A percentile compares a stretch with the other conserved stretches of the same genome.
Conservation (phyloP, 2,113 vertebrate species). For the Sapajus apella region DNA sequence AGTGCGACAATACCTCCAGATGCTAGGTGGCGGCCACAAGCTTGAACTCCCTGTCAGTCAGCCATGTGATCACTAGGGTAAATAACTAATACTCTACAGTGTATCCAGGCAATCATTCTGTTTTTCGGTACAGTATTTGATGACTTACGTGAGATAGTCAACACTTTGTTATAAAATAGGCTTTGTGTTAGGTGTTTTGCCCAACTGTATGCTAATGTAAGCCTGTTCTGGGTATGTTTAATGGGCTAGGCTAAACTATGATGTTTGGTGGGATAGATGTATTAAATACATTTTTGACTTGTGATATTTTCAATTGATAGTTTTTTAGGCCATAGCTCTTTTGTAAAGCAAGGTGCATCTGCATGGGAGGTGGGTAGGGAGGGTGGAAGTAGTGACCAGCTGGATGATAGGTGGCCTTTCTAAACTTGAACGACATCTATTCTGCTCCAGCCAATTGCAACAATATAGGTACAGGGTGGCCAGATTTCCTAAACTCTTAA, state of each 20-base stretch:
- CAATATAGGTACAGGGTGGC: background rate
- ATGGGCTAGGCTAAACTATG: background rate
- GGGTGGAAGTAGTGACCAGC: background rate
- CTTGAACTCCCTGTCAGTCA: background rate
- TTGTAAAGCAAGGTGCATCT: background rate
- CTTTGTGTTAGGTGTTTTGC: background rate
- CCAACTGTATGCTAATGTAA: background rate
- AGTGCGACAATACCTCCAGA: background rate
- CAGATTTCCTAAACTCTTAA: constrained; percentile 6
- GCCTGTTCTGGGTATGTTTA: background rate
- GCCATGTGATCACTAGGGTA: background rate
- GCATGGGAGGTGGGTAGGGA: background rate
- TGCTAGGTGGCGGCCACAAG: background rate
- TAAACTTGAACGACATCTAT: background rate
- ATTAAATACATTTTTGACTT: background rate
- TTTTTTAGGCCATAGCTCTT: background rate
- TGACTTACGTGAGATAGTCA: background rate
- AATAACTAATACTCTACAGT: background rate
- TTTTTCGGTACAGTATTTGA: background rate
- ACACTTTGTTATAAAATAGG: background rate
- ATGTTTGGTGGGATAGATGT: background rate
- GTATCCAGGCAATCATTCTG: background rate
- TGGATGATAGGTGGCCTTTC: background rate
- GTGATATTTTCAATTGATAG: background rate
- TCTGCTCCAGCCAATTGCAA: background rate